Conservation (phyloP, 2,113 vertebrate species). For the Tenrec ecaudatus region DNA sequence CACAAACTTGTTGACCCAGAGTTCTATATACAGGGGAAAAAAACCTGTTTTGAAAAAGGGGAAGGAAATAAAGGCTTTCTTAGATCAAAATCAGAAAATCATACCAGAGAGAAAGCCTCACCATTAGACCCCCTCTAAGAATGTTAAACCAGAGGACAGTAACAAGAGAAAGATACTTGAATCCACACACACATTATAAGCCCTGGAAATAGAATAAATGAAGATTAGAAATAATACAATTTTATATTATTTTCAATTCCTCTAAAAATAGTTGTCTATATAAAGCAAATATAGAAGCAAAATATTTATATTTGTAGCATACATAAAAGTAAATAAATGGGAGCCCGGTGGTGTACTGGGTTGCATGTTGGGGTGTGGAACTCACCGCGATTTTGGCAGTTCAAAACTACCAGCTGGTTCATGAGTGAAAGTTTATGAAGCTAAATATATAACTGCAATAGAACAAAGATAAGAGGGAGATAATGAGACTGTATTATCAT, state of each 20-base stretch:
- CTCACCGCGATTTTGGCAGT: too few species aligned
- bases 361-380: too few species aligned
- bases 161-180: neutral
- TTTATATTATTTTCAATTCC: conserved; percentile 22
- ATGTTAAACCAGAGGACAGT: neutral
- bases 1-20: neutral
- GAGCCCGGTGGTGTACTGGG: too few species aligned
- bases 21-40: conserved; percentile 2
- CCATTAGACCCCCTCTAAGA: neutral
- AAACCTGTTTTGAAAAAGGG: neutral
- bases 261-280: neutral
- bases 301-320: neutral
- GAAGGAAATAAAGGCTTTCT: neutral
- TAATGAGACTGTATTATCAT: neutral
- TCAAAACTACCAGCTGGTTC: too few species aligned
- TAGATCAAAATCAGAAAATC: neutral
- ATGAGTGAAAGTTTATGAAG: too few species aligned
- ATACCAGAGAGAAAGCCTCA: neutral
- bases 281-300: neutral
- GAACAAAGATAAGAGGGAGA: neutral
- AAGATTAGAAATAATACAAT: neutral
- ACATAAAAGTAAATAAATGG: neutral
- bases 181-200: neutral
- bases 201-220: neutral
- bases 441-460: neutral